phyloP scores from a whole-genome alignment of 1,140 invertebrate genomes.

The Pseudomyrmex gracilis region DNA sequence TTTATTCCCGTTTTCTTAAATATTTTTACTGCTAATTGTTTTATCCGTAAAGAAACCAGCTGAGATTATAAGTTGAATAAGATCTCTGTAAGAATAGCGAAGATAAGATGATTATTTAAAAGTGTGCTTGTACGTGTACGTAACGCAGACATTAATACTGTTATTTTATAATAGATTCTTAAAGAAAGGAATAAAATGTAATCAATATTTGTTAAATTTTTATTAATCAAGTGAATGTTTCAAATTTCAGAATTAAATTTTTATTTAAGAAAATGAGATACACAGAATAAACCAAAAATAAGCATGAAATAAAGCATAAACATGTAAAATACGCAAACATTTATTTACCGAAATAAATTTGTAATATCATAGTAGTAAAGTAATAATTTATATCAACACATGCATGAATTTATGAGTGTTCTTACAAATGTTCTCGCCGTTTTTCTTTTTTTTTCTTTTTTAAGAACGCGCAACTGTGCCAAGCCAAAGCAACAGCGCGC shows the following conservation, averaged over 20 bases:
- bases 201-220: too few relatives aligned
- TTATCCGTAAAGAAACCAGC: background rate
- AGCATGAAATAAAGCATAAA: too few relatives aligned
- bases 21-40: background rate
- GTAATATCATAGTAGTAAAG: background rate
- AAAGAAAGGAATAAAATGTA: too few relatives aligned
- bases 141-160: too few relatives aligned
- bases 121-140: too few relatives aligned
- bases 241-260: too few relatives aligned
- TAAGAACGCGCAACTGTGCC: conserved; percentile 29
- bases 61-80: conserved; percentile 4
- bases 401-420: background rate
- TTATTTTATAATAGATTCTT: too few relatives aligned
- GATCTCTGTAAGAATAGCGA: background rate
- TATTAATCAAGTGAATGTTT: too few relatives aligned
- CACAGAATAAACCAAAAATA: too few relatives aligned
- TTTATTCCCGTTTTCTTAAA: background rate
- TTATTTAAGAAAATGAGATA: too few relatives aligned
- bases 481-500: conserved; percentile 27
- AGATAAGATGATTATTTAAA: background rate
- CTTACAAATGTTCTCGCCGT: background rate
- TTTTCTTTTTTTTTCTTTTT: conserved; percentile 39
- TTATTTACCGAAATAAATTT: background rate
- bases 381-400: conserved; percentile 1
- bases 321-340: too few relatives aligned